Evolutionary conservation across 2,113 vertebrate genomes (phyloP).

Genomic region (Taxidea taxus): DNA sequence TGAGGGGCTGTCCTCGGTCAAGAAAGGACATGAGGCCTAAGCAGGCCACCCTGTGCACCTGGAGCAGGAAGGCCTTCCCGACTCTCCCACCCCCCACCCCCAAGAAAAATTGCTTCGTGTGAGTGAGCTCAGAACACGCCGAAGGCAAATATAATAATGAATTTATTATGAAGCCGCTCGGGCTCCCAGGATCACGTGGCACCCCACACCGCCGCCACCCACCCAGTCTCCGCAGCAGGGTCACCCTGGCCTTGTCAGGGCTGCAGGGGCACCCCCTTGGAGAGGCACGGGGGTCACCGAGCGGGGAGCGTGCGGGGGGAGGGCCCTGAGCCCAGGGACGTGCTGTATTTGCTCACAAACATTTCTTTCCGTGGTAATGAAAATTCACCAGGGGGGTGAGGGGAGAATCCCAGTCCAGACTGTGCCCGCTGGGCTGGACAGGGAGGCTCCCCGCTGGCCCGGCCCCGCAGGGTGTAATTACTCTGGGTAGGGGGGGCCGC

Average conservation of each 20-base stretch:
- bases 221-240: background rate
- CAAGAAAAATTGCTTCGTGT: background rate
- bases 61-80: background rate
- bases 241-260: background rate
- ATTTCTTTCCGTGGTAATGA: slow-evolving; percentile 65
- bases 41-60: background rate
- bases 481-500: slow-evolving; percentile 54
- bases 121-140: background rate
- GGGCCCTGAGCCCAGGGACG: background rate
- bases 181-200: slow-evolving; percentile 5
- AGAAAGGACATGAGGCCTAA: background rate
- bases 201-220: fast-evolving
- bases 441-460: slow-evolving; percentile 60
- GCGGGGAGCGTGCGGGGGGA: fast-evolving
- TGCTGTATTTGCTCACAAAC: slow-evolving; percentile 71
- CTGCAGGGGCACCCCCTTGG: fast-evolving
- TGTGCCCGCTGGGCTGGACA: slow-evolving; percentile 37
- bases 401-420: slow-evolving; percentile 60
- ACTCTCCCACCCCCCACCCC: background rate
- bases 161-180: slow-evolving; percentile 56
- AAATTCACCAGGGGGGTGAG: slow-evolving; percentile 68
- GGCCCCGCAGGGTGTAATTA: slow-evolving; percentile 76
- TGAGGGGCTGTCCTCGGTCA: background rate
- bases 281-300: fast-evolving
- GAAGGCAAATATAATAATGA: slow-evolving; percentile 57